Evolutionary conservation across 2,888 invertebrate species (phyloP), one percentile per base, ranked within the genome.

Genomic region (Actias luna): DNA sequence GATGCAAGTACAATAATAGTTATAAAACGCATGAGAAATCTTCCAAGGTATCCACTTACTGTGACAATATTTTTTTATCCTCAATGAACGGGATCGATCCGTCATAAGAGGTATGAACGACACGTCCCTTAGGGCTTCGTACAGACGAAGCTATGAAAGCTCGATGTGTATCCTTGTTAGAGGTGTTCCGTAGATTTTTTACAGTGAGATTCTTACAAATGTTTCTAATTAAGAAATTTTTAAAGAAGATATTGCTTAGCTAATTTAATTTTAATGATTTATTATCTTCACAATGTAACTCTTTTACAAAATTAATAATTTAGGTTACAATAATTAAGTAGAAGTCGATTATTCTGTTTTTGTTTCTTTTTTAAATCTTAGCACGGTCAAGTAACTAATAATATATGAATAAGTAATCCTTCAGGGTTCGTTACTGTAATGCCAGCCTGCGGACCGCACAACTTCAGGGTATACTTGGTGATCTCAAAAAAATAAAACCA

Each of bases 31-130:
- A 64, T 70, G 72, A 76, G 73, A 73, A 73, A 59, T 58, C 58
- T 36, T 55, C 18, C 39, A 61, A 39, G 29, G 69, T 66, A 66
- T 65, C 67, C 69, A 66, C 69, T 71, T 69, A 65, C 67, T 66
- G 70, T 67, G 73, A 76, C 72, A 75, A 68, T 79, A 77, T 82
- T 83, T 82, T n/a, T 79, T 74, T 75, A 71, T 65, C 74, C 70
- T 68, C 66, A 67, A 52, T 65, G 71, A 73, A 77, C 74, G 73
- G 74, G 75, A 76, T 81, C 88, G 83, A 92, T 91, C 89, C 80
- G 87, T 91, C 92, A 90, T 84, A 85, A 72, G 78, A 79, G 78
- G 83, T 71, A 72, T 66, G 71, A 71, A 52, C 68, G 69, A 70
- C 73, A 74, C 74, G 78, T 83, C 85, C 79, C 67, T 70, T 65